Evolutionary conservation across 2,113 vertebrate species (phyloP).

Genomic region (Salminus brasiliensis): DNA sequence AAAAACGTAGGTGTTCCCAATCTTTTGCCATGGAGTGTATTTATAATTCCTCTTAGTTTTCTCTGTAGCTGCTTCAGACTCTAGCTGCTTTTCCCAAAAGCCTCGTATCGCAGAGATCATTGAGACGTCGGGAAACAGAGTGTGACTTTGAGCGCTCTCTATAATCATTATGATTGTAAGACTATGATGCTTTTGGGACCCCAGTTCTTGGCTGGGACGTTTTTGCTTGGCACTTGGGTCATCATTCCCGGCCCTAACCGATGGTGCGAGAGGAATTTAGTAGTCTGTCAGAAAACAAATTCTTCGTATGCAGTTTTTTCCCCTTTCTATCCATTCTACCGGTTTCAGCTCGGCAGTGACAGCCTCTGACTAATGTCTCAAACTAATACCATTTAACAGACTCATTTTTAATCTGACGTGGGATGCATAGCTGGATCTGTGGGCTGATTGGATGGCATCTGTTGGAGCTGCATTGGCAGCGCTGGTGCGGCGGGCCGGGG

Average conservation of each 20-base stretch:
- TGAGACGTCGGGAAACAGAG: neutral
- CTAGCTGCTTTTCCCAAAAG: neutral
- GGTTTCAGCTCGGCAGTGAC: neutral
- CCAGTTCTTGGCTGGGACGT: neutral
- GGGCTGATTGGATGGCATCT: constrained; percentile 42
- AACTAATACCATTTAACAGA: neutral
- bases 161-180: neutral
- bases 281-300: constrained; percentile 1
- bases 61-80: neutral
- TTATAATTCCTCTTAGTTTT: neutral
- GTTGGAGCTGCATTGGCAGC: constrained; percentile 34
- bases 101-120: neutral
- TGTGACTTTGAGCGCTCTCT: neutral
- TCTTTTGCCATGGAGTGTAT: too few species aligned
- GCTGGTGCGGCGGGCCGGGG: neutral
- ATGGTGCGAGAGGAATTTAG: constrained; percentile 1
- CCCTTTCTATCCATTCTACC: neutral
- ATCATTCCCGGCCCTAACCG: neutral
- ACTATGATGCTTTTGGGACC: neutral
- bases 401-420: constrained; percentile 40
- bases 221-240: neutral
- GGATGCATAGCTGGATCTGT: constrained; percentile 57
- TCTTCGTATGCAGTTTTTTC: neutral
- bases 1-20: too few species aligned
- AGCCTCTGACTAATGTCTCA: constrained; percentile 9